Evolutionary conservation across 1,140 invertebrate species (phyloP), one percentile per base, ranked within the genome.

Genomic region (Megalonaias nervosa): DNA sequence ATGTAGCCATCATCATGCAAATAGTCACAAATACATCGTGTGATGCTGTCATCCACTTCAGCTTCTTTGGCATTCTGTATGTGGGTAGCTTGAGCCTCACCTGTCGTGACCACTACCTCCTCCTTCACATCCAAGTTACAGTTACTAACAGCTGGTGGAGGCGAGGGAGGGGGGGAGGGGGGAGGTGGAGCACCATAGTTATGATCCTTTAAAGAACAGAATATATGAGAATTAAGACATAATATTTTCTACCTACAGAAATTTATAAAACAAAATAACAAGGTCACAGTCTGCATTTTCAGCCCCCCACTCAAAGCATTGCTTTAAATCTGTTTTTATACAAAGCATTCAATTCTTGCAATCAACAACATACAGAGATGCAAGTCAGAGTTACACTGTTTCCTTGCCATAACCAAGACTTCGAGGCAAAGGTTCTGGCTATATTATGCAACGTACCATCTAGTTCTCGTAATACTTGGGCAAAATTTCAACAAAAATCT

Each of bases 1-100:
- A 99, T 99, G 87, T 98, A 99, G 12, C 97, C 97, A 92, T 99
- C 97, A 89, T 99, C 97, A 89, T 98, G 97, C 58, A 96, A 94
- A 85, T 97, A 97, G 84, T 97, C 96, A 92, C 97, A 98, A 83
- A 98, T 96, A 90, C 97, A 98, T 66, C 97, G 92, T 0, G 97
- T 98, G 66, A 96, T 93, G 75, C 95, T 95, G 85, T 97, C 96
- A 66, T 86, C 82, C 16, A 86, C 85, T 31, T 81, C 81, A 16
- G 84, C 81, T 69, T 84, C 81, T 31, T 80, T 85, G 14, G 87
- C 85, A 67, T 84, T 83, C 48, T 83, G 85, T 26, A 91, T n/a
- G 85, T 70, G 88, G 9, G 89, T 71, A 26, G 72, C n/a, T 19
- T 17, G 67, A 66, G 76, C 71, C 26, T 61, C 59, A 61, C 74